Evolutionary conservation across 2,888 invertebrate species (phyloP), one percentile per base, ranked within the genome.

Genomic region (Norana najaformis): DNA sequence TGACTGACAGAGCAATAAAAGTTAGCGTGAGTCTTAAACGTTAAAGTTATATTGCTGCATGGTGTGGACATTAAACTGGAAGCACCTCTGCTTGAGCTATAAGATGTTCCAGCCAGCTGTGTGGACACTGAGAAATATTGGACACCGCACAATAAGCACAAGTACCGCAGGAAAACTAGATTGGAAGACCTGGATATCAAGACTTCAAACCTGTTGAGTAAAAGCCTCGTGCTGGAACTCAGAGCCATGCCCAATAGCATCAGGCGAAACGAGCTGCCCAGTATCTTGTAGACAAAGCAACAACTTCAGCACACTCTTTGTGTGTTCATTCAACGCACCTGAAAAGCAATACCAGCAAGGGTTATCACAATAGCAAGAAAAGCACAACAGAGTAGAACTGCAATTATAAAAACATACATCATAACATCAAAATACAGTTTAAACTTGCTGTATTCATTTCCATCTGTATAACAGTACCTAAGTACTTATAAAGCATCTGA

Each of bases 251-350:
- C 69, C 69, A 69, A 69, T 69, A 30, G 69, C 69, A 69, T 69
- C 69, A 69, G 69, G 69, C n/a, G 69, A n/a, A 69, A 69, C n/a
- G 69, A 69, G 69, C n/a, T n/a, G 69, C n/a, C 69, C 69, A 69
- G 69, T 69, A 69, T 69, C 69, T 69, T n/a, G 69, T n/a, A 69
- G 69, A 69, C 69, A 30, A n/a, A 69, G 69, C 69, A 69, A 69
- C n/a, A 69, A 69, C 69, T n/a, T 69, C n/a, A 69, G n/a, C n/a
- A 69, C n/a, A n/a, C 69, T 69, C n/a, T 69, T 69, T n/a, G n/a
- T n/a, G 11, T 69, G 69, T 69, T 69, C 69, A 69, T 69, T n/a
- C n/a, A 69, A 69, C 69, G 30, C 69, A 69, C n/a, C 69, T 69
- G 69, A 69, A 69, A 69, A 30, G 23, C 30, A 69, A n/a, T n/a